Evolutionary conservation across 2,113 vertebrate species (phyloP).

Genomic region (Malurus elegans): DNA sequence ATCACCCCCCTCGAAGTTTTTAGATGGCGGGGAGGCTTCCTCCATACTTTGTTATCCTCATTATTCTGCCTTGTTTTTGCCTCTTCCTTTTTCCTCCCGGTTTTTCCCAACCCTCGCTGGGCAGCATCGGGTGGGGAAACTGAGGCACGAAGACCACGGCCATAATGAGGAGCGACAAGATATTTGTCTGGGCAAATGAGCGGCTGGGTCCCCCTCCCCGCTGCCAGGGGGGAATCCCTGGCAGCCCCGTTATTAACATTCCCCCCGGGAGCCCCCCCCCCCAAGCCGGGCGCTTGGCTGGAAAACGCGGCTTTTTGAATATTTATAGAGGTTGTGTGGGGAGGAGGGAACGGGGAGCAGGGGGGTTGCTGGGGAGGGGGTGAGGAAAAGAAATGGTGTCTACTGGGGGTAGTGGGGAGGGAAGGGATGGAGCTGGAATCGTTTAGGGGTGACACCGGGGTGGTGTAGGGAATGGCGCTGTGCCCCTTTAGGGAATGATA

Average conservation of each 20-base stretch:
- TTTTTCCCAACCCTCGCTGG: neutral
- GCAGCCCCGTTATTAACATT: neutral
- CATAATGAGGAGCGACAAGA: neutral
- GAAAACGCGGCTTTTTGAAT: slow-evolving; percentile 18
- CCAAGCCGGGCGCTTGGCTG: neutral
- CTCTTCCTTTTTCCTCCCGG: neutral
- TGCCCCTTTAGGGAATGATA: neutral
- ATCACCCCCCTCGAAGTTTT: neutral
- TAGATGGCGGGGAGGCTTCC: neutral
- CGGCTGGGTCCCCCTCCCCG: neutral
- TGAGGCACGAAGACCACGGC: neutral
- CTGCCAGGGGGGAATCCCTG: neutral
- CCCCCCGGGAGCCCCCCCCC: neutral
- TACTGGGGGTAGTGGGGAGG: neutral
- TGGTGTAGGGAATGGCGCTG: neutral
- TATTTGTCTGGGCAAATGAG: slow-evolving; percentile 19
- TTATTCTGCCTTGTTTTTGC: neutral
- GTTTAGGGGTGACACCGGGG: neutral
- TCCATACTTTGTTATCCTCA: neutral
- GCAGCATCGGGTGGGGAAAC: neutral
- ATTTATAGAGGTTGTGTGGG: neutral
- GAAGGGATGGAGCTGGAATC: neutral
- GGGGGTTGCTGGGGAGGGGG: neutral
- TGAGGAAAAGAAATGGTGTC: neutral
- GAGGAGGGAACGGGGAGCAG: neutral